Evolutionary conservation across 2,797 vertebrate genomes (phyloP).

Genomic region (Remorina albescens): DNA sequence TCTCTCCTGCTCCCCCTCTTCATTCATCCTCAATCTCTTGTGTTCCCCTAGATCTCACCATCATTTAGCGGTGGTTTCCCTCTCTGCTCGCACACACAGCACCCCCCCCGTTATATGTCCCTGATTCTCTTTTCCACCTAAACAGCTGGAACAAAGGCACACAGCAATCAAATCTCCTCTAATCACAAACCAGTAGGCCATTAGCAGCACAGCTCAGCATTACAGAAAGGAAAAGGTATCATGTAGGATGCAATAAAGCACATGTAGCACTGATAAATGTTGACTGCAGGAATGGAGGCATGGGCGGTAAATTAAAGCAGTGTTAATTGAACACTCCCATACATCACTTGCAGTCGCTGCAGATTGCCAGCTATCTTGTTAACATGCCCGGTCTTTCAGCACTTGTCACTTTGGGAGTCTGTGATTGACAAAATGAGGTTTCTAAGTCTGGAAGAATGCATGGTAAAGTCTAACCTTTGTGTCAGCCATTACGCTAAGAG

Average conservation of each 20-base stretch:
- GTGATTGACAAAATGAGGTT: neutral
- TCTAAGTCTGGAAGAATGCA: conserved; percentile 1
- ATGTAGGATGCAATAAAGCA: conserved; percentile 50
- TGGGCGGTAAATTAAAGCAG: conserved; percentile 51
- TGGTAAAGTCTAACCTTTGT: conserved; percentile 8
- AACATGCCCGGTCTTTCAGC: neutral
- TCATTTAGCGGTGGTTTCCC: conserved; percentile 40
- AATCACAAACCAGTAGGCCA: conserved; percentile 58
- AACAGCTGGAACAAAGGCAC: conserved; percentile 57
- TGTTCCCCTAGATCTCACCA: conserved; percentile 25
- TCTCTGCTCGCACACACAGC: neutral
- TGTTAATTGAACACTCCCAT: conserved; percentile 40
- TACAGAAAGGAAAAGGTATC: conserved; percentile 39
- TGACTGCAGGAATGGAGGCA: conserved; percentile 34
- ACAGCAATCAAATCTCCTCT: conserved; percentile 64
- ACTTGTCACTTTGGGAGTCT: conserved; percentile 8
- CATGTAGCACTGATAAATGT: conserved; percentile 27
- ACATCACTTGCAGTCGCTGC: conserved; percentile 38
- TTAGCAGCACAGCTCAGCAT: conserved; percentile 44
- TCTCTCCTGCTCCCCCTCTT: conserved; percentile 17
- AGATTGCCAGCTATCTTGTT: conserved; percentile 31
- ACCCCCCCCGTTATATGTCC: conserved; percentile 30
- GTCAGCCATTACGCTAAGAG: conserved; percentile 56
- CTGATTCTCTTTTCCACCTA: conserved; percentile 41
- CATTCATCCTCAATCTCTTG: conserved; percentile 30